Conservation (phyloP, 2,113 vertebrate genomes). For the Sebastes fasciatus region DNA sequence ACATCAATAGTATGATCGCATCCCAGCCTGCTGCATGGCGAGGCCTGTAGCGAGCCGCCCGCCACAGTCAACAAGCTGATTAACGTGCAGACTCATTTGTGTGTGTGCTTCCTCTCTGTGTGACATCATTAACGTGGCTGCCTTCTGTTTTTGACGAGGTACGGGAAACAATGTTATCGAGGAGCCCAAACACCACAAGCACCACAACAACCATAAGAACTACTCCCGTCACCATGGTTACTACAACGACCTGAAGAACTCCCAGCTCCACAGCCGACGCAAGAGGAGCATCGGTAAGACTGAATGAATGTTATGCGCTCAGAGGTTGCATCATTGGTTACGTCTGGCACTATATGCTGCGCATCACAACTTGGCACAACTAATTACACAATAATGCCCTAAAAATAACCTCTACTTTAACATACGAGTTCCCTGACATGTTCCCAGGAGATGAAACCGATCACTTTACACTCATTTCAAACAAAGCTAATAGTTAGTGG, state of each 20-base stretch:
- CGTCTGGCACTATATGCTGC: neutral
- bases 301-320: conserved; percentile 1
- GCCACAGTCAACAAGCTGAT: conserved; percentile 37
- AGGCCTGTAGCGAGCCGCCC: conserved; percentile 40
- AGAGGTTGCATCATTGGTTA: conserved; percentile 47
- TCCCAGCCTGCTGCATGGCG: conserved; percentile 20
- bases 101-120: conserved; percentile 30
- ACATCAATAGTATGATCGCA: conserved; percentile 53
- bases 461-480: conserved; percentile 70
- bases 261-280: conserved; percentile 90
- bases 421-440: conserved; percentile 21
- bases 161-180: conserved; percentile 91
- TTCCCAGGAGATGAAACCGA: conserved; percentile 67
- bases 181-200: conserved; percentile 86
- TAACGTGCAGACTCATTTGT: conserved; percentile 24
- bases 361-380: conserved; percentile 42
- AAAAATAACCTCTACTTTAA: conserved; percentile 52
- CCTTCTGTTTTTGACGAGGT: conserved; percentile 79
- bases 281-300: conserved; percentile 94
- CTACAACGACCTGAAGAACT: conserved; percentile 89
- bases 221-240: conserved; percentile 80
- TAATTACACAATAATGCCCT: conserved; percentile 23
- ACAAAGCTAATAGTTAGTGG: conserved; percentile 71
- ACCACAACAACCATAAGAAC: conserved; percentile 84
- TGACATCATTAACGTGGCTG: conserved; percentile 71